These are phyloP conservation scores for Gymnocheta viridis DNA, from an alignment of 2,888 invertebrate genomes.

Conservation along the genomic window DNA sequence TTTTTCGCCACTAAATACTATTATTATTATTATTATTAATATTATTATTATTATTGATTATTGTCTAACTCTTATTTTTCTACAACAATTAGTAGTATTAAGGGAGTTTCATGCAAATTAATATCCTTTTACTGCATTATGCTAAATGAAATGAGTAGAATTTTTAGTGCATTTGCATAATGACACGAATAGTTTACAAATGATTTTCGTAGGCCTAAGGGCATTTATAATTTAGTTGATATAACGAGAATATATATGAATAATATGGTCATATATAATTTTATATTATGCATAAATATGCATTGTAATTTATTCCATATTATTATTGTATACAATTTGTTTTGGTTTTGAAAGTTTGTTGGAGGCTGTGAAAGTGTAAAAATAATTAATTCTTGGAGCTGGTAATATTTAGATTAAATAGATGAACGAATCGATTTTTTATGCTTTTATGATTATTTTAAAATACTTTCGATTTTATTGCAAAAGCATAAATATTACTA, in stretches of 20 bases:
- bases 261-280: constrained; percentile 33
- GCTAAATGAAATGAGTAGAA: background rate
- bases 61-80: constrained; percentile 26
- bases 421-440: background rate
- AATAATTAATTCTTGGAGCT: background rate
- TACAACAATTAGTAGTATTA: constrained; percentile 25
- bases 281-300: constrained; percentile 39
- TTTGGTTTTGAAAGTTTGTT: background rate
- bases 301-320: constrained; percentile 43
- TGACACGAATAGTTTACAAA: constrained; percentile 14
- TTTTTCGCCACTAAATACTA: constrained; percentile 29
- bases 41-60: constrained; percentile 54
- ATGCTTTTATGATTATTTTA: too few relatives aligned
- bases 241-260: background rate
- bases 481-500: too few relatives aligned
- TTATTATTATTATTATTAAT: constrained; percentile 56
- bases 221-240: constrained; percentile 35
- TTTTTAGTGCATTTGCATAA: constrained; percentile 29
- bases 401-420: background rate
- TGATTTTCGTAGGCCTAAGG: constrained; percentile 31
- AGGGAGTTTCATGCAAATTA: constrained; percentile 25
- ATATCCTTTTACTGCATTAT: background rate
- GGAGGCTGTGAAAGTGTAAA: background rate
- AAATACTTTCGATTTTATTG: too few relatives aligned
- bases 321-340: constrained; percentile 34